Evolutionary conservation across 37 sponge, comb jelly and placozoan genomes (phyloP).

Genomic region (Beroe ovata): DNA sequence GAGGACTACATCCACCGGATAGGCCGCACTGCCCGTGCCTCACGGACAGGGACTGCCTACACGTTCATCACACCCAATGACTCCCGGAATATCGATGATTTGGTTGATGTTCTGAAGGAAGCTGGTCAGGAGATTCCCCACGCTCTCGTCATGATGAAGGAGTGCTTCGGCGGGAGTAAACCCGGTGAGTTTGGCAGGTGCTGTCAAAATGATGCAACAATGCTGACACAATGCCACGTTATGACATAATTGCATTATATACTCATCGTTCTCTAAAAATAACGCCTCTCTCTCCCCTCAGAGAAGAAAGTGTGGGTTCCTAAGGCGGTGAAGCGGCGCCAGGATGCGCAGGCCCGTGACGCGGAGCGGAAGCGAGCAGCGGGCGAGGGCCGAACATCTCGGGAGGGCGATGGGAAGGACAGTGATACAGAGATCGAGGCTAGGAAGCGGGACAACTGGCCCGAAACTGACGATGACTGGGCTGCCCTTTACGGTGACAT

Average conservation of each 20-base stretch:
- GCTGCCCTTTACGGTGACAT: constrained; percentile 50
- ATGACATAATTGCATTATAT: too few relatives aligned
- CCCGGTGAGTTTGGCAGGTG: constrained; percentile 13
- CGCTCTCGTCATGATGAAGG: constrained; percentile 61
- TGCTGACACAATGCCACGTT: too few relatives aligned
- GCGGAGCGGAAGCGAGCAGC: constrained; percentile 14
- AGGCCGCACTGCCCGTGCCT: constrained; percentile 92
- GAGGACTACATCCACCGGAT: constrained; percentile 99
- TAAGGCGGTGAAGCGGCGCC: background rate
- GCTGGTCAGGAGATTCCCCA: constrained; percentile 78
- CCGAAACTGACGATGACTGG: constrained; percentile 65
- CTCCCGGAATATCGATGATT: constrained; percentile 81
- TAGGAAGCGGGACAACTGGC: background rate
- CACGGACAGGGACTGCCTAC: constrained; percentile 92
- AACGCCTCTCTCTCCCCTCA: too few relatives aligned
- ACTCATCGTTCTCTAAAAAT: too few relatives aligned
- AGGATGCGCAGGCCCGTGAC: constrained; percentile 26
- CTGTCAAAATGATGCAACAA: too few relatives aligned
- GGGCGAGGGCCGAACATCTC: background rate
- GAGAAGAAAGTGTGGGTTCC: constrained; percentile 64
- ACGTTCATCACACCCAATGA: constrained; percentile 86
- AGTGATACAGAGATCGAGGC: background rate
- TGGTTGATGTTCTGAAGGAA: constrained; percentile 85
- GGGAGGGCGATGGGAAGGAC: constrained; percentile 7
- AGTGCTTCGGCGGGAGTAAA: constrained; percentile 62